Conservation (phyloP, 2,888 invertebrate genomes). For the Campoplex capitator region DNA sequence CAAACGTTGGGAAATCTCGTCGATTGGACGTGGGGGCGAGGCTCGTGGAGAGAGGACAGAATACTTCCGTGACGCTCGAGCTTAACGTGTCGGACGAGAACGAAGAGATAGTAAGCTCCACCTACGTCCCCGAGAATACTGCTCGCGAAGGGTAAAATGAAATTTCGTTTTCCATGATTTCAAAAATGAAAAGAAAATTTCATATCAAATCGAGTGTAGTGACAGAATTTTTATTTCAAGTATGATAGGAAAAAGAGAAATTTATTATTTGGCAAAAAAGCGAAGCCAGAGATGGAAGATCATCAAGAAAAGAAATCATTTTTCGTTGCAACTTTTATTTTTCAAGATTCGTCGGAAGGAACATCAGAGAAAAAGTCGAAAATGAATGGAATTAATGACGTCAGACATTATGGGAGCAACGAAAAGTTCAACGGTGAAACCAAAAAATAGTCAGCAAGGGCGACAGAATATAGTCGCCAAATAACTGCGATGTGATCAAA, state of each 20-base stretch:
- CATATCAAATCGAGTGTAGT: no score
- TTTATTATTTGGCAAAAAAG: background rate
- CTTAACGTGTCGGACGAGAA: conserved; percentile 63
- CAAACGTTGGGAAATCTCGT: conserved; percentile 68
- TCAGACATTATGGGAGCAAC: background rate
- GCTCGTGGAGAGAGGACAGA: conserved; percentile 70
- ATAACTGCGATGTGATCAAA: background rate
- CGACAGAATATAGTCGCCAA: background rate
- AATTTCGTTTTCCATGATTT: background rate
- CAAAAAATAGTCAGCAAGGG: background rate
- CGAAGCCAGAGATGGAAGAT: background rate
- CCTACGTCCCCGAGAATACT: conserved; percentile 61
- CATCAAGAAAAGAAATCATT: background rate
- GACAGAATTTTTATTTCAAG: no score
- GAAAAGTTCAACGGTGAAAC: background rate
- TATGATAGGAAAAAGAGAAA: background rate
- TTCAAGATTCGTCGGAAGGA: background rate
- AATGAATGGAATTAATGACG: no score
- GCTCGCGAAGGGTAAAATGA: conserved; percentile 24
- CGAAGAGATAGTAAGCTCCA: conserved; percentile 68
- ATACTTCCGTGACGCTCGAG: conserved; percentile 58
- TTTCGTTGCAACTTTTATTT: background rate
- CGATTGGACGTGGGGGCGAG: conserved; percentile 83
- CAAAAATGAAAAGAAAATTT: background rate
- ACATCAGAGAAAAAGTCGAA: background rate